These are phyloP conservation scores for Neosalanx taihuensis DNA, from an alignment of 2,797 vertebrate genomes.

Conservation along the genomic window DNA sequence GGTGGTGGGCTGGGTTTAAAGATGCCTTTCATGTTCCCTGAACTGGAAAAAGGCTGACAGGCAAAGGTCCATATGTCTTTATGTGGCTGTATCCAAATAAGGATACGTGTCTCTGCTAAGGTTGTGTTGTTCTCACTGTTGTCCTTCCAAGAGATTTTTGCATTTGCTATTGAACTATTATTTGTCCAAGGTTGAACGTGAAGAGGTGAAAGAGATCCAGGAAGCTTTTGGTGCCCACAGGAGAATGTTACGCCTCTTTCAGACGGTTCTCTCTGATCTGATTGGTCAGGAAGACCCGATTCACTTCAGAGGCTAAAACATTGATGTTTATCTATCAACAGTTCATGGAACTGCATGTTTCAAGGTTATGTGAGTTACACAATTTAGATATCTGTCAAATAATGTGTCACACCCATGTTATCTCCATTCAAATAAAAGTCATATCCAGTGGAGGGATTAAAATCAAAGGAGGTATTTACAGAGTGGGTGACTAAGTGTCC, in stretches of 20 bases:
- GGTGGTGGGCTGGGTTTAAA: background rate
- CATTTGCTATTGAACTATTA: background rate
- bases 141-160: background rate
- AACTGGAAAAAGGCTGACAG: no score
- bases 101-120: background rate
- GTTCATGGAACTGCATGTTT: no score
- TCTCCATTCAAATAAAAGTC: no score
- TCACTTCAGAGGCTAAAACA: background rate
- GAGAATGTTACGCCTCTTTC: background rate
- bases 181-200: no score
- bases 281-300: background rate
- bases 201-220: no score
- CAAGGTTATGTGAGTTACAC: no score
- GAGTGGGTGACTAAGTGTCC: background rate
- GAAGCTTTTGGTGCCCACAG: background rate
- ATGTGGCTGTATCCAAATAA: background rate
- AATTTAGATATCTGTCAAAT: no score
- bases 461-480: no score
- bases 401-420: no score
- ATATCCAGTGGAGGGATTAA: no score
- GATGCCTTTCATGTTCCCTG: slow-evolving; percentile 1
- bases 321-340: no score
- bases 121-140: background rate
- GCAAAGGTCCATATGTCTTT: no score
- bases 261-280: background rate